These are phyloP conservation scores for Procavia capensis DNA, from an alignment of 2,113 vertebrate species.

Conservation along the genomic window DNA sequence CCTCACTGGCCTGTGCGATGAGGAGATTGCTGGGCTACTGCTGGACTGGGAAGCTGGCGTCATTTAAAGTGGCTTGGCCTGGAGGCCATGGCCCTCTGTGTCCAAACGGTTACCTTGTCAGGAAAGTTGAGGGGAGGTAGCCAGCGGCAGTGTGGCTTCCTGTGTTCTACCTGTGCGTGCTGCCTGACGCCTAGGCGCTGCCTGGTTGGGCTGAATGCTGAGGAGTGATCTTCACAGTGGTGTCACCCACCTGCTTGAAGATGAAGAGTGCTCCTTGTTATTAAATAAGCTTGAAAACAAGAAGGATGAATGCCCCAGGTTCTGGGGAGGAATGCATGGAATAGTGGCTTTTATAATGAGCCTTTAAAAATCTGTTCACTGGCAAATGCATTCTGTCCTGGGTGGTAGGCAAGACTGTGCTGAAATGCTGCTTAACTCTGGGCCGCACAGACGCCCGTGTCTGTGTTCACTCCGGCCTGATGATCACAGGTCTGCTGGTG, in stretches of 20 bases:
- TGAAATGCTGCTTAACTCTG: constrained; percentile 88
- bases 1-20: background rate
- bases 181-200: constrained; percentile 69
- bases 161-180: constrained; percentile 28
- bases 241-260: constrained; percentile 83
- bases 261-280: constrained; percentile 84
- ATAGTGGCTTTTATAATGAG: constrained; percentile 80
- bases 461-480: constrained; percentile 94
- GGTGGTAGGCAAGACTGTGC: constrained; percentile 77
- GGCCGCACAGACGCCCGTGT: constrained; percentile 90
- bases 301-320: constrained; percentile 84
- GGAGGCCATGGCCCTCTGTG: background rate
- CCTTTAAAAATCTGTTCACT: constrained; percentile 79
- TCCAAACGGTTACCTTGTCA: background rate
- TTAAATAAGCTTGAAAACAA: constrained; percentile 85
- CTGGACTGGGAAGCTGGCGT: background rate
- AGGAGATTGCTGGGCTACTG: background rate
- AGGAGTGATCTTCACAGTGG: constrained; percentile 82
- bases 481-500: constrained; percentile 95
- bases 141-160: constrained; percentile 50
- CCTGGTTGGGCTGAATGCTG: constrained; percentile 82
- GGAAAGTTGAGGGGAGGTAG: background rate
- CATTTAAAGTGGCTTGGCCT: background rate
- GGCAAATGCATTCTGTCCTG: constrained; percentile 80
- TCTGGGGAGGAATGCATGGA: constrained; percentile 73